Evolutionary conservation across 2,113 vertebrate genomes (phyloP).

Genomic region (Centropus bengalensis): DNA sequence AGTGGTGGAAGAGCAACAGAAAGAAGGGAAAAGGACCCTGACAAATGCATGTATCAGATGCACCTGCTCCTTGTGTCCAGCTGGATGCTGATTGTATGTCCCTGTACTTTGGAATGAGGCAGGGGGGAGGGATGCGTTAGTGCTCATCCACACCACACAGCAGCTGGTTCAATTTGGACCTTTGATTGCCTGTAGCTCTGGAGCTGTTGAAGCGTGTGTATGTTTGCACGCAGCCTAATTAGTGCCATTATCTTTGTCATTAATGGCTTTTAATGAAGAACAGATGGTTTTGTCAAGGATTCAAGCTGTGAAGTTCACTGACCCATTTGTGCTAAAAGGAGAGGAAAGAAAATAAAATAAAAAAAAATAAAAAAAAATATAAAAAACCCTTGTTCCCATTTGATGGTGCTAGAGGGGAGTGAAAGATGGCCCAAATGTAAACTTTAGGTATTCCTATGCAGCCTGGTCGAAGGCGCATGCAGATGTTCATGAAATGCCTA

Average conservation of each 20-base stretch:
- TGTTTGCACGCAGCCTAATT: conserved; percentile 68
- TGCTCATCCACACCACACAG: neutral
- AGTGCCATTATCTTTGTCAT: conserved; percentile 55
- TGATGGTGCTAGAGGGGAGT: neutral
- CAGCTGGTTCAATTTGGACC: conserved; percentile 49
- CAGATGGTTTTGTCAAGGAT: conserved; percentile 56
- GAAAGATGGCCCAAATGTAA: neutral
- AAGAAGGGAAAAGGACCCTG: neutral
- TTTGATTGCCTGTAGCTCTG: conserved; percentile 46
- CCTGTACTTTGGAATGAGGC: neutral
- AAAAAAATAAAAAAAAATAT: neutral
- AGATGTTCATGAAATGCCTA: neutral
- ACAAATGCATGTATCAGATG: neutral
- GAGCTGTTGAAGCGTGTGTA: conserved; percentile 24
- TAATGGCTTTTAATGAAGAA: conserved; percentile 71
- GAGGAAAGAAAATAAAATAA: neutral
- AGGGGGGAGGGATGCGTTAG: neutral
- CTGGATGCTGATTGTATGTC: neutral
- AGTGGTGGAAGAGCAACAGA: neutral
- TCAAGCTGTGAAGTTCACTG: conserved; percentile 54
- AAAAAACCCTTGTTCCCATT: neutral
- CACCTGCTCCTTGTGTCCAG: neutral
- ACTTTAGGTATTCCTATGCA: neutral
- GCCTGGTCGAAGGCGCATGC: neutral
- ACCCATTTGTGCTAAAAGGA: conserved; percentile 47